Base-by-base conservation (phyloP, 1,140 invertebrate genomes). In the Halotydeus destructor region DNA sequence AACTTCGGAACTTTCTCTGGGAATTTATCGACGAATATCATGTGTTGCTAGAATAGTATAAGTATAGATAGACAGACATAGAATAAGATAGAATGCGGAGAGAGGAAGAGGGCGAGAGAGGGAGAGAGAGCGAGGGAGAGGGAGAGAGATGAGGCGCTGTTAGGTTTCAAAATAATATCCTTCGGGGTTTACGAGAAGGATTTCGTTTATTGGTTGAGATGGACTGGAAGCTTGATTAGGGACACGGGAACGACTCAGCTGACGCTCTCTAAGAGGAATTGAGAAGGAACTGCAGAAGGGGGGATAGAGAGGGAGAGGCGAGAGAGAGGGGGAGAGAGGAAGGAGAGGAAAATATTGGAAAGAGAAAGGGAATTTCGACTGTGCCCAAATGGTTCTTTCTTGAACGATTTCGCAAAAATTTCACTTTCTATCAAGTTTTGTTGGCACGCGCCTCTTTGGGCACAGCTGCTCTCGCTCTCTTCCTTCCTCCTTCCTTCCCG, bases 101-200 rank as follows among this genome's bases (percentile, higher is more conserved):
- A n/a, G n/a, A n/a, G n/a, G n/a, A n/a, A n/a, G n/a, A n/a, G n/a
- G n/a, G n/a, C n/a, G n/a, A n/a, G n/a, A n/a, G n/a, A n/a, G n/a
- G n/a, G n/a, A n/a, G n/a, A n/a, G n/a, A n/a, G n/a, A n/a, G n/a
- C n/a, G n/a, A n/a, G n/a, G n/a, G n/a, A n/a, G n/a, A n/a, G n/a
- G n/a, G n/a, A n/a, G n/a, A n/a, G n/a, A n/a, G n/a, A n/a, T n/a
- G n/a, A n/a, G n/a, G n/a, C 33, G 5, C 33, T 34, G 14, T 34
- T 34, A 34, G 33, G 33, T 34, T 34, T 34, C 5, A 34, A 34
- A 34, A 34, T 34, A 34, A 34, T 34, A 34, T 34, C n/a, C 14
- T 34, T 34, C 22, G 14, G 33, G 9, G 28, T 30, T 9, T 30
- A 9, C 28, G 14, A n/a, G 9, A 9, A 30, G 28, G 28, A 30